These are phyloP conservation scores for Ailuropoda melanoleuca DNA, from an alignment of 2,113 vertebrate genomes.

Conservation along the genomic window DNA sequence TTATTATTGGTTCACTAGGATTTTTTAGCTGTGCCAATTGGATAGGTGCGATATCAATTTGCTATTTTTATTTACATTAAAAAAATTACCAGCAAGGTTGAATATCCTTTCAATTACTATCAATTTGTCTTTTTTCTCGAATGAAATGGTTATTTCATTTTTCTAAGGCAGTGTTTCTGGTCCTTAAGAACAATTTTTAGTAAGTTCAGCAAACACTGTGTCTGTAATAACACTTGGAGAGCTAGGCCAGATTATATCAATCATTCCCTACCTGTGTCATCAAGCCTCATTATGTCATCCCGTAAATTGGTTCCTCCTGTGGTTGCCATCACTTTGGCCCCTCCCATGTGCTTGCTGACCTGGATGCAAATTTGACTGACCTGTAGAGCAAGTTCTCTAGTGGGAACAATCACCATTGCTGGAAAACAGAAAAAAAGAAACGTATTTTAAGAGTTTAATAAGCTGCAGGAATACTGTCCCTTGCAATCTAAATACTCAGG, in stretches of 20 bases:
- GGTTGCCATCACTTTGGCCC: constrained; percentile 99
- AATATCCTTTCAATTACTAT: neutral
- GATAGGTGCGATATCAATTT: neutral
- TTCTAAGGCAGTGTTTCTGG: neutral
- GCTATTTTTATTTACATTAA: neutral
- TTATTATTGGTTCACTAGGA: neutral
- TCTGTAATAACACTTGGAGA: neutral
- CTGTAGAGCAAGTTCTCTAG: constrained; percentile 99
- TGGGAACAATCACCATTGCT: constrained; percentile 99
- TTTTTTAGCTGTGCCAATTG: constrained; percentile 1
- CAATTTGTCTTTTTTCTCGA: neutral
- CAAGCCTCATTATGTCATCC: constrained; percentile 99
- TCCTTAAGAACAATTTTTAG: constrained; percentile 2
- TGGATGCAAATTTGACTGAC: constrained; percentile 99
- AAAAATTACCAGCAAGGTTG: neutral
- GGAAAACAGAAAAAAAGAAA: constrained; percentile 26
- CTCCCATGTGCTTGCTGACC: constrained; percentile 99
- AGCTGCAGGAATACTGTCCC: constrained; percentile 20
- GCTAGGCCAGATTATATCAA: rapidly evolving
- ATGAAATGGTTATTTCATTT: neutral
- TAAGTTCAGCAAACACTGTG: neutral
- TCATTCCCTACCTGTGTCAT: constrained; percentile 92
- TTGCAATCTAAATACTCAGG: neutral
- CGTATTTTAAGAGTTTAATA: constrained; percentile 29
- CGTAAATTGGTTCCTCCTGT: constrained; percentile 99